Evolutionary conservation across 2,113 vertebrate genomes (phyloP), one percentile per base, ranked within the genome.

Genomic region (Gobius niger): DNA sequence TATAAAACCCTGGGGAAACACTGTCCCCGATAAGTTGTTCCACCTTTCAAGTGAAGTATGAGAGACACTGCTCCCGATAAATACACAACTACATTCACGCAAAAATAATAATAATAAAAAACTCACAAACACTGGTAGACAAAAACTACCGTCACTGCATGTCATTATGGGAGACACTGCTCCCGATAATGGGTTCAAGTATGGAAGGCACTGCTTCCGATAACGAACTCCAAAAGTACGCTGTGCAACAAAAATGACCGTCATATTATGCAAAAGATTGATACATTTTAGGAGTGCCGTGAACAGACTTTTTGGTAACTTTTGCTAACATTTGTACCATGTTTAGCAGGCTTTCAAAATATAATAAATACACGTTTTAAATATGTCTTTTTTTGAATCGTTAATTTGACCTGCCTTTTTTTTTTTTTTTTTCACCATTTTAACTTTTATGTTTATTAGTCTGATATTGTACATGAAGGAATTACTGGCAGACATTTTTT

Each of bases 121-220:
- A 51, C 83, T 93, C 92, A 47, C 71, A 82, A 42, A 50, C 88
- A 76, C 86, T 92, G 96, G 96, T 98, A 98, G 95, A 90, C 92
- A 98, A 98, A 98, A 98, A 94, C 96, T 98, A 98, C 96, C 96
- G 90, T 95, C 90, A 89, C 76, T 93, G 93, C 87, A 92, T 85
- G 86, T 89, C 95, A 98, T 96, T 96, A 98, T 99, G 95, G 95
- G 91, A 96, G 95, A 92, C 96, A 92, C 97, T 98, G 97, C 95
- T 92, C 85, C 95, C 96, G 95, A 98, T 98, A 98, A 99, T 96
- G 94, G 64, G 34, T 91, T 80, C 70, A 89, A 96, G 95, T 97
- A 97, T 99, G 96, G 95, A 93, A 95, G 95, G 92, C 96, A 93
- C 96, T 98, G 96, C 96, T 93, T 83, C 95, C 96, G 96, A 99